A percentile compares a stretch with the other conserved stretches of the same genome.
Evolutionary conservation across 2,113 vertebrate species (phyloP).

Genomic region (Anguilla rostrata): DNA sequence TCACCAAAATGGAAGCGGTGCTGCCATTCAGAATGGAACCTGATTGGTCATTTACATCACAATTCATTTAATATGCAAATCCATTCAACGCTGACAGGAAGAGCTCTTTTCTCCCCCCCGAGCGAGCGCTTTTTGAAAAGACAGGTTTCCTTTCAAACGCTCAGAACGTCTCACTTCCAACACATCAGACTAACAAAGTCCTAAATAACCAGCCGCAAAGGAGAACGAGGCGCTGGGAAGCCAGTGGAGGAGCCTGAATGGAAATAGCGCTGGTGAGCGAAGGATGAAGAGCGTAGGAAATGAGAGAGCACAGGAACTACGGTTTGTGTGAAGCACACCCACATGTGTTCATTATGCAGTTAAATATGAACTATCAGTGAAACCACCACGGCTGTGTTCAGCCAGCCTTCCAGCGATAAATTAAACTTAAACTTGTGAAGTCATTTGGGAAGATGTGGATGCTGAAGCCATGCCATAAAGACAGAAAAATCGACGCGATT

Average conservation of each 20-base stretch:
- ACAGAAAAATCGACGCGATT: no score
- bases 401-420: neutral
- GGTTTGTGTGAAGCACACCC: neutral
- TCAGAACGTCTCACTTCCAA: neutral
- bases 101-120: neutral
- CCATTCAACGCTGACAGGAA: neutral
- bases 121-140: neutral
- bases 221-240: neutral
- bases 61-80: neutral
- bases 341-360: neutral
- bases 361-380: neutral
- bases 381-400: no score
- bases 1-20: neutral
- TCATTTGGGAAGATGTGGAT: neutral
- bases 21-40: neutral
- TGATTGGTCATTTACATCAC: neutral
- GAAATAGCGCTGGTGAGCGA: neutral
- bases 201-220: neutral
- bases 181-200: neutral
- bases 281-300: neutral
- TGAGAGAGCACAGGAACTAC: neutral
- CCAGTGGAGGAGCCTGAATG: neutral
- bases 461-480: neutral
- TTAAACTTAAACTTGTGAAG: neutral
- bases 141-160: neutral